phyloP scores from a whole-genome alignment of 2,888 invertebrate genomes.

The Clanis bilineata region DNA sequence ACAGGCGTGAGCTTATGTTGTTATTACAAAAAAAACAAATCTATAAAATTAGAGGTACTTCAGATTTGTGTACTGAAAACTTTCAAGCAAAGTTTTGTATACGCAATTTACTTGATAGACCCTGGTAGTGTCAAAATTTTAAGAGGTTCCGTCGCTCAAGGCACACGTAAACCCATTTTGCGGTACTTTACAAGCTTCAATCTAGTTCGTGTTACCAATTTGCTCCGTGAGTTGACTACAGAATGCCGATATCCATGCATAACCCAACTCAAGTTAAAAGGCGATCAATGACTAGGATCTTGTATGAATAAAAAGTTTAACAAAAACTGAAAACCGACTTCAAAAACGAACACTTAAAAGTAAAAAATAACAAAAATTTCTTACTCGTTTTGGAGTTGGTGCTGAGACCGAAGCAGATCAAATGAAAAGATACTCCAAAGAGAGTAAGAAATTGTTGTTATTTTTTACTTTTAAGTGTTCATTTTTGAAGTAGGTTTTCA shows the following conservation, averaged over 20 bases:
- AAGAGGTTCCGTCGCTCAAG: slow-evolving; percentile 6
- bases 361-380: too few species aligned
- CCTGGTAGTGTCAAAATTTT: neutral
- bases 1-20: too few species aligned
- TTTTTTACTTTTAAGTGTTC: too few species aligned
- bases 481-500: too few species aligned
- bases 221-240: neutral
- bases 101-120: neutral
- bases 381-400: too few species aligned
- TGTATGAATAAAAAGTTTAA: too few species aligned
- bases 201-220: neutral
- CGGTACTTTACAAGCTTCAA: neutral
- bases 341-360: too few species aligned
- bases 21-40: too few species aligned
- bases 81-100: neutral
- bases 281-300: neutral
- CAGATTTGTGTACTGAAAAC: neutral
- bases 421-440: too few species aligned
- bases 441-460: too few species aligned
- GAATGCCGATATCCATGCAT: neutral
- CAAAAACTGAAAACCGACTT: too few species aligned
- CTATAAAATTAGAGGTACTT: neutral
- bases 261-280: neutral
- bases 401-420: too few species aligned
- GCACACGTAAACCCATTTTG: neutral